Conservation (phyloP, 2,797 vertebrate species). For the Urophycis tenuis region DNA sequence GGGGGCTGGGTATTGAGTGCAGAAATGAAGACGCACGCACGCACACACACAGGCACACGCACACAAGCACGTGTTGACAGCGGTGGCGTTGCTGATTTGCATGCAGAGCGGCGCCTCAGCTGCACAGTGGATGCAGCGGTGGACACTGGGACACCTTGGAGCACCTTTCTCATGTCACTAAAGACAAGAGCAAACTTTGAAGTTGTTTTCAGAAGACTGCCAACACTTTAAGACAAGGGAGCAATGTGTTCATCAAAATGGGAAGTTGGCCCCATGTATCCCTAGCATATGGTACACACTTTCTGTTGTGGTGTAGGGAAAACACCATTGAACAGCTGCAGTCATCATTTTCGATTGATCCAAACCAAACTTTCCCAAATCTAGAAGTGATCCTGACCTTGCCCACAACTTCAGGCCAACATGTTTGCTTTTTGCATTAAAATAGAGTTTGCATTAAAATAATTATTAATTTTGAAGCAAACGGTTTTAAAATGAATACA, state of each 20-base stretch:
- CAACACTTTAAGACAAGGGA: neutral
- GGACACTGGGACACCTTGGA: neutral
- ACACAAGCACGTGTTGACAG: neutral
- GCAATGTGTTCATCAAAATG: neutral
- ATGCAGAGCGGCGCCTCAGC: neutral
- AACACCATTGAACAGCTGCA: neutral
- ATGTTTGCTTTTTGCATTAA: too few relatives aligned
- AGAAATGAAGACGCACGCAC: neutral
- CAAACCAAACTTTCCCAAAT: neutral
- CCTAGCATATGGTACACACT: neutral
- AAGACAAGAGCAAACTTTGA: neutral
- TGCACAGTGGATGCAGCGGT: neutral
- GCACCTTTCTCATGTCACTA: neutral
- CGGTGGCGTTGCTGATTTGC: too few relatives aligned
- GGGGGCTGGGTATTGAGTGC: neutral
- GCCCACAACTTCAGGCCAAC: neutral
- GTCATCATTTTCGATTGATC: too few relatives aligned
- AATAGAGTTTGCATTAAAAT: too few relatives aligned
- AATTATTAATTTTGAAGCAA: too few relatives aligned
- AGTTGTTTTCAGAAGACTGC: neutral
- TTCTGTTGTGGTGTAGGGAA: too few relatives aligned
- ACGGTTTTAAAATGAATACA: too few relatives aligned
- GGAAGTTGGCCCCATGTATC: neutral
- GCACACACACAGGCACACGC: neutral
- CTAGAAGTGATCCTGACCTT: too few relatives aligned